Conservation (phyloP, 1,140 invertebrate species). For the Nebria ingens region DNA sequence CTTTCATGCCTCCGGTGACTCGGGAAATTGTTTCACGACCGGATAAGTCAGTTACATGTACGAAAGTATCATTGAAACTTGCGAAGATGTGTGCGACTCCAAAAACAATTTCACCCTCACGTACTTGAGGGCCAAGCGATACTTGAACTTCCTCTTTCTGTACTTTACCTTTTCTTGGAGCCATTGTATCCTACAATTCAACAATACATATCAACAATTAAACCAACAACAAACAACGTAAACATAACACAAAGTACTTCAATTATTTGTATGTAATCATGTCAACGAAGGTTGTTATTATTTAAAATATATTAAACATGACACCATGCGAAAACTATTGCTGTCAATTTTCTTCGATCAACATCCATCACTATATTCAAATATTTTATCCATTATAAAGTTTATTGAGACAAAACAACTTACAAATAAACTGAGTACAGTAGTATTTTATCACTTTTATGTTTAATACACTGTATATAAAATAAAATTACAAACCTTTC, state of each 20-base stretch:
- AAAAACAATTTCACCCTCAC: slow-evolving; percentile 95
- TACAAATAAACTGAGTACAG: no score
- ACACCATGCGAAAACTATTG: not conserved
- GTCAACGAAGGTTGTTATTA: no score
- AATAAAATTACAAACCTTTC: not conserved
- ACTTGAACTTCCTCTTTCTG: slow-evolving; percentile 96
- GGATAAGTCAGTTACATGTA: slow-evolving; percentile 98
- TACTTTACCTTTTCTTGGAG: slow-evolving; percentile 93
- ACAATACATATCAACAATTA: no score
- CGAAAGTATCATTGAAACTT: slow-evolving; percentile 99
- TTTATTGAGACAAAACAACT: no score
- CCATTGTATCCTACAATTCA: slow-evolving; percentile 54
- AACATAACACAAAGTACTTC: no score
- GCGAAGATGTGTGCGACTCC: slow-evolving; percentile 99
- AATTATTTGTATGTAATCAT: no score
- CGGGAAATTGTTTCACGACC: slow-evolving; percentile 97
- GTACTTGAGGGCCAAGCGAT: slow-evolving; percentile 90
- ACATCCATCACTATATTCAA: not conserved
- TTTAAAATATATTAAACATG: no score
- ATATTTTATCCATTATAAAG: no score
- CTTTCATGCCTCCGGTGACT: slow-evolving; percentile 99
- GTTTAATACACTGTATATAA: not conserved
- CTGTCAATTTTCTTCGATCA: not conserved
- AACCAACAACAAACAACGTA: no score
- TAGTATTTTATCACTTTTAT: no score